Base-by-base conservation (phyloP, 2,113 vertebrate genomes). In the Spea bombifrons region DNA sequence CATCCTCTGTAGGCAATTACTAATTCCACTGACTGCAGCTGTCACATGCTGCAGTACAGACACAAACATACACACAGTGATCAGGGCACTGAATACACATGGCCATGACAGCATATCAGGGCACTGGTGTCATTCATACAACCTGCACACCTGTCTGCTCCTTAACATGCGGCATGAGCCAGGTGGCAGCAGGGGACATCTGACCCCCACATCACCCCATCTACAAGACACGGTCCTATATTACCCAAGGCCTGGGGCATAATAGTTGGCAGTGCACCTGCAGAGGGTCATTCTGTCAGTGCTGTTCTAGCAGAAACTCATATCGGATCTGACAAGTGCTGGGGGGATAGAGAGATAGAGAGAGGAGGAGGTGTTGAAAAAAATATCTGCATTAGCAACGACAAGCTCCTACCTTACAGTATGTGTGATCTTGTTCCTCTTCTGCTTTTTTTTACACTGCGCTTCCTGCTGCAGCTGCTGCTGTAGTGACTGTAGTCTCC, bases 31-130 rank as follows among this genome's bases (percentile, higher is more conserved):
- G 76, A 71, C 76, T 78, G 76, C 76, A 48, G 59, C 17, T 16
- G 67, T 71, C 44, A 45, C 78, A 73, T 74, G 71, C 71, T 80
- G 78, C 71, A 80, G 50, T 68, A 74, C 45, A 80, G 50, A 67
- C 71, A 73, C 69, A 64, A 70, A 61, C 59, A 65, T 17, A 71
- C 48, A 66, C 61, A 57, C 75, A 61, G 66, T 70, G 66, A 75
- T 30, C 74, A 69, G 47, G 46, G 15, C n/a, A 52, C 7, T 16
- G 46, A 17, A 68, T 13, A 61, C 69, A 66, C 57, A 78, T 66
- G 63, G 6, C 16, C 48, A 44, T 65, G 57, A 43, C 68, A 66
- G 17, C 61, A 66, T 17, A 79, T 15, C 61, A 65, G 69, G 46
- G 43, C 63, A 78, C 7, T 16, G 52, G 46, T 48, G 59, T 5